Percentiles rank a stretch among this genome's conserved stretches.
Conservation (phyloP, 2,888 invertebrate genomes). For the Augochlorella aurata region DNA sequence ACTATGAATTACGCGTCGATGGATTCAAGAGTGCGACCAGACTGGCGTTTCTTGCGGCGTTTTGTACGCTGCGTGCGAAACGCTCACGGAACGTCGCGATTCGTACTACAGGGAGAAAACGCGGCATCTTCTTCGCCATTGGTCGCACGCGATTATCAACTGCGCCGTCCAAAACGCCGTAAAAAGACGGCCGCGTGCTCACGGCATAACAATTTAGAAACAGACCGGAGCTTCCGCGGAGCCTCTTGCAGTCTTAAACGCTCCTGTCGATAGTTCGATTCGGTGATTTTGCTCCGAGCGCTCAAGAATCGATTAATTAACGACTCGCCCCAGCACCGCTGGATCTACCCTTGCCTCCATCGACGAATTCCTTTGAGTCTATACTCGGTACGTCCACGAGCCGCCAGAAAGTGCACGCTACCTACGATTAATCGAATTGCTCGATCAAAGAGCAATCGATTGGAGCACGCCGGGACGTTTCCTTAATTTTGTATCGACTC, state of each 20-base stretch:
- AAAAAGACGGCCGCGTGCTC: too few relatives aligned
- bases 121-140: too few relatives aligned
- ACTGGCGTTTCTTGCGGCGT: too few relatives aligned
- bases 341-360: background rate
- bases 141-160: too few relatives aligned
- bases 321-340: background rate
- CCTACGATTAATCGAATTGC: slow-evolving; percentile 6
- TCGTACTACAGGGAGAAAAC: too few relatives aligned
- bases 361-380: background rate
- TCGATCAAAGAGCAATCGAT: slow-evolving; percentile 5
- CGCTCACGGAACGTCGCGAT: too few relatives aligned
- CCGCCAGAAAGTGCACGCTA: background rate
- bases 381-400: background rate
- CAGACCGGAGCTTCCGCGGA: background rate
- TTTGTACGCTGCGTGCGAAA: too few relatives aligned
- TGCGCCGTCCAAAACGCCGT: too few relatives aligned
- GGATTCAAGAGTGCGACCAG: background rate
- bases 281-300: background rate
- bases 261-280: background rate
- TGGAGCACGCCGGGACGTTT: background rate
- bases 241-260: background rate
- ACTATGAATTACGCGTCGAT: background rate
- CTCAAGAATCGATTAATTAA: background rate
- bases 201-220: background rate
- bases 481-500: slow-evolving; percentile 15